Percentiles rank a stretch among this genome's conserved stretches.
Conservation (phyloP, 2,113 vertebrate genomes). For the Tupaia tana region DNA sequence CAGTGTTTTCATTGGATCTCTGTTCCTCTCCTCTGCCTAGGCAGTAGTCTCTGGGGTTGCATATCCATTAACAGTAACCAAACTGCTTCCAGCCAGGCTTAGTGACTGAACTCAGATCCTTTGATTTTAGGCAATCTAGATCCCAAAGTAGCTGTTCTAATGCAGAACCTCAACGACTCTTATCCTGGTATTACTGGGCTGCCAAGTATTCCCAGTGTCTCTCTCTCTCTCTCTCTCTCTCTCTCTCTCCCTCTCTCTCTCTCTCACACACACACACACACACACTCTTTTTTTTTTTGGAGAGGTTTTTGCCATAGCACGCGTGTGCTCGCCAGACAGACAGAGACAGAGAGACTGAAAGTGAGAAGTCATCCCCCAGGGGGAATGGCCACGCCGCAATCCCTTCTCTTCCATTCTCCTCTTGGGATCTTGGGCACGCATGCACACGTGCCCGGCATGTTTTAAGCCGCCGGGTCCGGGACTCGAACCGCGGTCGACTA, state of each 20-base stretch:
- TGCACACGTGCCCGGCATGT: too few species aligned
- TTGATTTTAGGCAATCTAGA: constrained; percentile 58
- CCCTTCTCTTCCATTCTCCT: too few species aligned
- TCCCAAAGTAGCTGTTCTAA: constrained; percentile 59
- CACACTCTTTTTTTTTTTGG: neutral
- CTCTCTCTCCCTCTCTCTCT: too few species aligned
- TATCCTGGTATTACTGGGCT: constrained; percentile 40
- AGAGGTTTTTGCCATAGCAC: too few species aligned
- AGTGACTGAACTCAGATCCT: constrained; percentile 36
- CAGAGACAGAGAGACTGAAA: too few species aligned
- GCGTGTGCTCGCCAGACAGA: too few species aligned
- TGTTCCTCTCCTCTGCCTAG: constrained; percentile 27
- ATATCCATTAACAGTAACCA: constrained; percentile 37
- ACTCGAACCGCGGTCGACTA: too few species aligned
- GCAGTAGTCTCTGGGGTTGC: constrained; percentile 22
- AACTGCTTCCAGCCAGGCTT: constrained; percentile 58
- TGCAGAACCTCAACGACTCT: constrained; percentile 55
- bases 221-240: neutral
- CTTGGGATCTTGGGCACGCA: too few species aligned
- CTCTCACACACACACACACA: neutral
- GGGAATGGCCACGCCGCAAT: too few species aligned
- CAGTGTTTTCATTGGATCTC: constrained; percentile 10
- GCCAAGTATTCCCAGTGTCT: constrained; percentile 12
- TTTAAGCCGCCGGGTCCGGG: too few species aligned
- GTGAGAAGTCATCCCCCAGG: too few species aligned